Evolutionary conservation across 2,888 invertebrate species (phyloP).

Genomic region (Sarcophaga rosellei): DNA sequence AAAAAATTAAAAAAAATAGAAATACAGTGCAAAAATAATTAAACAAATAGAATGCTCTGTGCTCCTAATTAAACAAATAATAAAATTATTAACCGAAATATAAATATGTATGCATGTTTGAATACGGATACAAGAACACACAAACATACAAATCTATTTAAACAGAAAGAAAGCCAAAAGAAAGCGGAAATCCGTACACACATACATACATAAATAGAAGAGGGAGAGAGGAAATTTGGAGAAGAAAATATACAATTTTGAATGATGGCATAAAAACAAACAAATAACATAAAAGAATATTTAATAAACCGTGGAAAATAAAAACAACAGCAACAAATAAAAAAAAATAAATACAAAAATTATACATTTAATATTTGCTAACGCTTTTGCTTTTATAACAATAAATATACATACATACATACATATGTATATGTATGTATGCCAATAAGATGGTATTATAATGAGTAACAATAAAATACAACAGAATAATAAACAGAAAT

Average conservation of each 20-base stretch:
- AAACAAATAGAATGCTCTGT: too few species aligned
- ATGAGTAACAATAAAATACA: constrained; percentile 10
- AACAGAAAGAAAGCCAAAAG: constrained; percentile 13
- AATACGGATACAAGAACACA: neutral
- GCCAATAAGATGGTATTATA: neutral
- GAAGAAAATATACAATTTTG: neutral
- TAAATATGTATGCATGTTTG: neutral
- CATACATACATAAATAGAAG: neutral
- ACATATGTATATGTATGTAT: neutral
- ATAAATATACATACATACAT: neutral
- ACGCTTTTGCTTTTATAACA: neutral
- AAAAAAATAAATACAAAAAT: constrained; percentile 31
- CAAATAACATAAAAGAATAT: constrained; percentile 25
- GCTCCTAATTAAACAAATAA: neutral
- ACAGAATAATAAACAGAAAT: neutral
- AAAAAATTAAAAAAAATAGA: neutral
- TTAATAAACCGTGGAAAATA: constrained; percentile 35
- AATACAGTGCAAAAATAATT: too few species aligned
- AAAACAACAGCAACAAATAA: constrained; percentile 4
- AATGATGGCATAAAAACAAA: neutral
- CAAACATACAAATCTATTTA: neutral
- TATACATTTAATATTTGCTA: neutral
- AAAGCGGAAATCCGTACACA: neutral
- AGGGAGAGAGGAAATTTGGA: neutral
- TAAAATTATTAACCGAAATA: neutral